phyloP scores from a whole-genome alignment of 2,888 invertebrate genomes.

The Lampropteryx suffumata region DNA sequence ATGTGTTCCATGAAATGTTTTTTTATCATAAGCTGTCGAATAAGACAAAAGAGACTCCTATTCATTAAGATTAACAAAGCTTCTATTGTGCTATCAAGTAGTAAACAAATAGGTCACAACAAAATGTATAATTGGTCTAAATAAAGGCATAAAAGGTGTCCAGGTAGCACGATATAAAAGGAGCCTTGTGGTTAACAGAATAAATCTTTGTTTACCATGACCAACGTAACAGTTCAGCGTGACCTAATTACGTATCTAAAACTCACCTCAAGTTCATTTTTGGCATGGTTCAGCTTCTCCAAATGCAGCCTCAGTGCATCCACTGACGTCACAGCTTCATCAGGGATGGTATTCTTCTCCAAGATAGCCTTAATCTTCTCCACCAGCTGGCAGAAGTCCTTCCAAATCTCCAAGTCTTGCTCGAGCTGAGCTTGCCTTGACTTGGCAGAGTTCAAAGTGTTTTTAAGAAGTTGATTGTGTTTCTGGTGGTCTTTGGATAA shows the following conservation, averaged over 20 bases:
- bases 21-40: no score
- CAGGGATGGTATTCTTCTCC: slow-evolving; percentile 88
- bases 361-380: slow-evolving; percentile 90
- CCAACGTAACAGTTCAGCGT: no score
- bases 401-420: slow-evolving; percentile 92
- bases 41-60: no score
- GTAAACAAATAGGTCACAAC: no score
- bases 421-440: slow-evolving; percentile 91
- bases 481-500: slow-evolving; percentile 91
- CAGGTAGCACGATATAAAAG: no score
- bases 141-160: no score
- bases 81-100: no score
- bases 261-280: slow-evolving; percentile 89
- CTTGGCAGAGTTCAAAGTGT: slow-evolving; percentile 92
- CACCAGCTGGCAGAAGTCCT: slow-evolving; percentile 90
- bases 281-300: slow-evolving; percentile 90
- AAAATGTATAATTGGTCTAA: no score
- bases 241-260: slow-evolving; percentile 1
- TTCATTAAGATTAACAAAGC: no score
- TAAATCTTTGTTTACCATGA: no score
- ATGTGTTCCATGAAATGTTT: no score
- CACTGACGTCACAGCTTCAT: slow-evolving; percentile 90
- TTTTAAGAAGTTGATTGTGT: slow-evolving; percentile 91
- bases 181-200: no score
- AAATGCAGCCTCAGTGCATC: slow-evolving; percentile 92